Percentiles rank a stretch among this genome's conserved stretches.
Conservation (phyloP, 2,888 invertebrate genomes). For the Patella depressa region DNA sequence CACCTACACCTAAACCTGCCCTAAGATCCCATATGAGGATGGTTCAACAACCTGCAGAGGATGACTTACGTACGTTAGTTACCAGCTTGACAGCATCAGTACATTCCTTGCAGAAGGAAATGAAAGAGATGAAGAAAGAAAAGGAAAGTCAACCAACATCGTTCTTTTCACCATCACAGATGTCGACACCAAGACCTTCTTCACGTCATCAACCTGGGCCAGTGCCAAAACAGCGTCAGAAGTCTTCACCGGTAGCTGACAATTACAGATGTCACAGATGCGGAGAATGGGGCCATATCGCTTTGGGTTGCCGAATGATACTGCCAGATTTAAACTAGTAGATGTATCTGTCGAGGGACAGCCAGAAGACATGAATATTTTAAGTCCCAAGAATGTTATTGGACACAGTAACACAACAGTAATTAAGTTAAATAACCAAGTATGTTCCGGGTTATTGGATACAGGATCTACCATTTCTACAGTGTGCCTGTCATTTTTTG, state of each 20-base stretch:
- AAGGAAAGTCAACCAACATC: neutral
- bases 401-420: neutral
- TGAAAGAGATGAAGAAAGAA: neutral
- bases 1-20: neutral
- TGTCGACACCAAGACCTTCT: too few species aligned
- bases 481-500: neutral
- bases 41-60: neutral
- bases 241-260: neutral
- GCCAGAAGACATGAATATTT: neutral
- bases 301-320: neutral
- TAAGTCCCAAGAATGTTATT: neutral
- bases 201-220: too few species aligned
- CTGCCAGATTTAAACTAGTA: neutral
- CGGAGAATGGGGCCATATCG: neutral
- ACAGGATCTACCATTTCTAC: constrained; percentile 2
- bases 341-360: neutral
- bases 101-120: neutral
- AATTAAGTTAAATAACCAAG: neutral
- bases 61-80: neutral
- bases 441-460: constrained; percentile 3
- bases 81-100: neutral
- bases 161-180: too few species aligned
- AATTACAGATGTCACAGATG: neutral
- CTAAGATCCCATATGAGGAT: neutral
- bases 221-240: too few species aligned